phyloP scores from a whole-genome alignment of 2,113 vertebrate genomes.

The Psammodynastes pulverulentus region DNA sequence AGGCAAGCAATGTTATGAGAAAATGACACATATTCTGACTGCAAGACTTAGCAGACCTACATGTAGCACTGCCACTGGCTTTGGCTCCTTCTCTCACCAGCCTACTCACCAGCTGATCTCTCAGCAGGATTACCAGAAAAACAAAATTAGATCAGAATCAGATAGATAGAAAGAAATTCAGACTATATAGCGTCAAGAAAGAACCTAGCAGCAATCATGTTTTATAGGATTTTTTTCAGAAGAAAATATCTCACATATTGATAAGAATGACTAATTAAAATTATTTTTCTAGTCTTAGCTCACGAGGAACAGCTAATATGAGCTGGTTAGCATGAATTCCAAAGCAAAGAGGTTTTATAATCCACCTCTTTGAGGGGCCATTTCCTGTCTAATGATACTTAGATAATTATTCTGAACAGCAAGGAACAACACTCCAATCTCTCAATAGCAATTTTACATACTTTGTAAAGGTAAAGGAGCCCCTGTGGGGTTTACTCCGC shows the following conservation, averaged over 20 bases:
- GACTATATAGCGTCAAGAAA: not conserved
- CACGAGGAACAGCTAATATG: not conserved
- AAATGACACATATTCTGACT: not conserved
- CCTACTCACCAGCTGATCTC: constrained; percentile 25
- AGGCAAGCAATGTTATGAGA: not conserved
- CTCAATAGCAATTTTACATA: not conserved
- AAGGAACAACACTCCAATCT: not conserved
- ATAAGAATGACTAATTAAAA: not conserved
- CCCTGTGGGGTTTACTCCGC: not conserved
- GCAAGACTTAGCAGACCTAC: not conserved
- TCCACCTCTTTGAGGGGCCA: not conserved
- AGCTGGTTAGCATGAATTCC: not conserved
- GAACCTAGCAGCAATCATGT: not conserved
- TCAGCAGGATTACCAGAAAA: not conserved
- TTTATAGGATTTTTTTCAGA: not conserved
- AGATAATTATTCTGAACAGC: not conserved
- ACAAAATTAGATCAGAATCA: not conserved
- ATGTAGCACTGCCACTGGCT: not conserved
- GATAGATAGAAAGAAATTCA: not conserved
- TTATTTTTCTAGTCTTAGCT: not conserved
- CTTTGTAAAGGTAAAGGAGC: not conserved
- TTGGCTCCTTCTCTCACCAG: constrained; percentile 7
- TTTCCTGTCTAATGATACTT: not conserved
- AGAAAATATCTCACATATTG: not conserved
- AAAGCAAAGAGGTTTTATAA: not conserved